Base-by-base conservation (phyloP, 2,888 invertebrate genomes). In the Epiperipatus broadwayi region DNA sequence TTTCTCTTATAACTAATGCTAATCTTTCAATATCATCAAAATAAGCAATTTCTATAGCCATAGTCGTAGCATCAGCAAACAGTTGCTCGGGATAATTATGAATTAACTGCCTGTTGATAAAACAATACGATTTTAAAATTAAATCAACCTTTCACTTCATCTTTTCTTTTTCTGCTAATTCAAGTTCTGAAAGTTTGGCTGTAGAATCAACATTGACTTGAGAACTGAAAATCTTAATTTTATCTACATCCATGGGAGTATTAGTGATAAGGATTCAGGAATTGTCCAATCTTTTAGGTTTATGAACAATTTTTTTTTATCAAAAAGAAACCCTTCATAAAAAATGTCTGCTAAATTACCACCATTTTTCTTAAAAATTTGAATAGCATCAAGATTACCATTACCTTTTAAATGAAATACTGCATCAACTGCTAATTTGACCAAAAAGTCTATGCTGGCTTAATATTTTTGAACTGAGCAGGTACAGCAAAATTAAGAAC, bases 31-130 rank as follows among this genome's bases (percentile, higher is more conserved):
- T 91, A 37, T 97, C 97, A 59, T 97, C 95, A 57, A 99, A 99
- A 60, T 99, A 97, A 3, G 97, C 97, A 59, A 99, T 97, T 56
- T 99, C 97, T 49, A 99, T 97, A 1, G 97, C 93, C 95, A 97
- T 97, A 5, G 95, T 73, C 34, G 83, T 81, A 31, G 87, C 84
- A 65, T 99, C 97, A 27, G 95, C 89, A 60, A 99, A 99, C 50
- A 99, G 63, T 62, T 99, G 97, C 60, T 99, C 97, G 0, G 97
- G 97, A 60, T 99, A 97, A 63, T 99, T 99, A 68, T 99, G 99
- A 60, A 99, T 99, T 48, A 99, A 66, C 62, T 99, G 97, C 47
- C 83, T 77, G 64, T 97, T 97, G 55, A 97, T 89, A 58, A 97
- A 99, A 0, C 97, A 95, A 63, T 83, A 97, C 64, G 81, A 91